phyloP scores from a whole-genome alignment of 2,797 vertebrate species.

The Oophaga sylvatica region DNA sequence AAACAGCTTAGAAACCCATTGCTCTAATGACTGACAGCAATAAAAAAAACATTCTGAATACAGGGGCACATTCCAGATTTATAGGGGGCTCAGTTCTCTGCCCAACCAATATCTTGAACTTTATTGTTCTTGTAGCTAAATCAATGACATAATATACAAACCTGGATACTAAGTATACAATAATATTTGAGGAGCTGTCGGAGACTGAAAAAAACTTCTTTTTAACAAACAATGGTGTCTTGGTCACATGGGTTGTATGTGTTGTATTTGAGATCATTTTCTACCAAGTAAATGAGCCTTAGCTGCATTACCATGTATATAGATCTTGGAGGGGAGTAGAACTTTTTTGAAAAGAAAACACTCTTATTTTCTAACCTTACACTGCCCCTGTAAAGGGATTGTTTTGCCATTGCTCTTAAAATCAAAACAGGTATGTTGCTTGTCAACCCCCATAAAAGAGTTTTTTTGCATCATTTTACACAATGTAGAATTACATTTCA shows the following conservation, averaged over 20 bases:
- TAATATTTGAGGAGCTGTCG: neutral
- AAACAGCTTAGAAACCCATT: constrained; percentile 45
- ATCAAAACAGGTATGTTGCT: no score
- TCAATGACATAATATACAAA: neutral
- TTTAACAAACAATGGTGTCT: neutral
- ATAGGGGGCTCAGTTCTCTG: neutral
- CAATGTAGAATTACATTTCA: no score
- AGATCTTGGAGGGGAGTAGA: no score
- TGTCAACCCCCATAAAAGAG: no score
- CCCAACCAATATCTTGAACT: neutral
- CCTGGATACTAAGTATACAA: neutral
- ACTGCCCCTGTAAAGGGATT: no score
- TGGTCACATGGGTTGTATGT: neutral
- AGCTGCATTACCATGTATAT: neutral
- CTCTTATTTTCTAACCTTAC: no score
- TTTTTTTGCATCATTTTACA: no score
- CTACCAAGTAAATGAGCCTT: no score
- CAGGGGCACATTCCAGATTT: neutral
- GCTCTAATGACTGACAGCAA: constrained; percentile 24
- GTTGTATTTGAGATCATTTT: neutral
- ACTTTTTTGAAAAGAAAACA: no score
- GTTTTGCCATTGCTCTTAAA: no score
- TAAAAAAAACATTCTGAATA: neutral
- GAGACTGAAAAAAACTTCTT: no score
- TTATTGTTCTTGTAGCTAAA: neutral